Evolutionary conservation across 2,797 vertebrate genomes (phyloP), one percentile per base, ranked within the genome.

Genomic region (Chiroxiphia lanceolata): DNA sequence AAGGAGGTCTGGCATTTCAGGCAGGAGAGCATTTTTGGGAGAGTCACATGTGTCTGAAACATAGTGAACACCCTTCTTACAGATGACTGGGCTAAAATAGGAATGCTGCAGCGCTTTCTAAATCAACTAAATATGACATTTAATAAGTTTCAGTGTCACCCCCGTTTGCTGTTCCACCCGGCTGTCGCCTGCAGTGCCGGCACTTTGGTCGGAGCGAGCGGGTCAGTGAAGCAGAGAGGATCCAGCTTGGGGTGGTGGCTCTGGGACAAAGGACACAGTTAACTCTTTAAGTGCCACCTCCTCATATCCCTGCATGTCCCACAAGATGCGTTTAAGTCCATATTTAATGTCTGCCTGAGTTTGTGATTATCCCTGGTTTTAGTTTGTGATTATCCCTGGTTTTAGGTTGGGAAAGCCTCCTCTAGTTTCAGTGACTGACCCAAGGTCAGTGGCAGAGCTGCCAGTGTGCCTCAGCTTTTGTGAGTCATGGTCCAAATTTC

Each of bases 341-440:
- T 13, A 5, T 34, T 65, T 36, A 27, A 3, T 48, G 14, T 7
- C 10, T 23, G 5, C 16, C 0, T 3, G 42, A 51, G 50, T 15
- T 63, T 64, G 0, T 20, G 18, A 10, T 70, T 15, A 10, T 48
- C 57, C 56, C 65, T 4, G 1, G 27, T 1, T 84, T 59, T 69
- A 13, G 48, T 15, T 63, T 64, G 0, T 20, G 18, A 10, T 70
- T 15, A 10, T 48, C 57, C 56, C 65, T 4, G 1, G 27, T 1
- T 84, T 59, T 69, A 13, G 48, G 6, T 34, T 11, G 5, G 40
- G 20, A 70, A 64, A 14, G 38, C 33, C 51, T 56, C 40, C n/a
- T 38, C 40, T 27, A 19, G 54, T 60, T 17, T 13, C 48, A 71
- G 48, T 5, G 47, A 3, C 11, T 48, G 72, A 57, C 42, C 34